Evolutionary conservation across 1,140 invertebrate species (phyloP), one percentile per base, ranked within the genome.

Genomic region (Aphelenchoides avenae): DNA sequence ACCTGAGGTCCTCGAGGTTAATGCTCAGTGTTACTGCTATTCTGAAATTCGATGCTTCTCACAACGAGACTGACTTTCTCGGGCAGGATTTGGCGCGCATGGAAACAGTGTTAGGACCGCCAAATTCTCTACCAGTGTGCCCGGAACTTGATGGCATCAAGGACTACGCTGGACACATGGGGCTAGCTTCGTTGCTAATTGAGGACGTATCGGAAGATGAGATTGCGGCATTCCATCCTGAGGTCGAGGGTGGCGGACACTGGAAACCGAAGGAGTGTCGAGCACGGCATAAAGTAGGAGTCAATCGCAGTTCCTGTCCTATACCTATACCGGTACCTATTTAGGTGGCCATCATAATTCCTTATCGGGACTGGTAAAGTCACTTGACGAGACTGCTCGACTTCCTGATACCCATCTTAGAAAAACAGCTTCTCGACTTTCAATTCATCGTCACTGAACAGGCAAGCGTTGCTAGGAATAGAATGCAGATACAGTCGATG

Each of bases 351-450:
- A 84, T 94, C 18, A 85, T 94, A 56, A 82, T 95, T 33, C 89
- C 89, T 3, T 94, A 91, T 73, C 81, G 91, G 56, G 87, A 92
- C 70, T 82, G 92, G 42, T 80, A 85, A 57, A 78, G 81, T 20
- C 91, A 97, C 73, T 80, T 96, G 6, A 60, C 71, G 7, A 61
- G 73, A 11, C 76, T 83, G 39, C 62, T 82, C 18, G 69, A 86
- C 65, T 88, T 90, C 74, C 87, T 96, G 75, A 90, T 95, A 79
- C 86, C 86, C 13, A 89, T 90, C 77, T 80, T 97, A 39, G 86
- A 89, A 56, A 80, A 84, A 24, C 92, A 96, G 79, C 83, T 58
- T 18, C 41, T 75, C 7, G 73, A 75, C 53, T 75, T 75, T 52
- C 69, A 75, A 24, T 77, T 75, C 48, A 75, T 75, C 68, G 75